Evolutionary conservation across 2,888 invertebrate genomes (phyloP), one percentile per base, ranked within the genome.

Genomic region (Caenorhabditis sp.): DNA sequence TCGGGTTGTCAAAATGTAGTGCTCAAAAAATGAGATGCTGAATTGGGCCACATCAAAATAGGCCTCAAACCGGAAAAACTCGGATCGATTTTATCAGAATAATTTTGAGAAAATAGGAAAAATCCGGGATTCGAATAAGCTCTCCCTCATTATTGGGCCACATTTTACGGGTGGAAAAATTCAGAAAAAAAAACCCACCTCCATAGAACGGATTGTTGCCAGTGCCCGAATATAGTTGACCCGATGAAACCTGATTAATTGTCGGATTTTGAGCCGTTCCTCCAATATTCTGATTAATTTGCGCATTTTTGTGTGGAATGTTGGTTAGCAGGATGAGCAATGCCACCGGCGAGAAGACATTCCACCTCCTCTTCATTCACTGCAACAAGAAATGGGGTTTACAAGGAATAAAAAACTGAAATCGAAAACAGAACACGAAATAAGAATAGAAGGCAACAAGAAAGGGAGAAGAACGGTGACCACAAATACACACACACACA

Each of bases 171-270:
- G n/a, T 54, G 19, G 21, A 19, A 17, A 60, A 63, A 8, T n/a
- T 14, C 51, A 51, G n/a, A 51, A 5, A n/a, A 51, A 12, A 51
- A n/a, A n/a, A 31, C 59, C 17, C 55, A 84, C 84, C 84, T 78
- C 85, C 85, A 79, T 85, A 85, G 67, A 76, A 82, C n/a, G 83
- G 78, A 73, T 82, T 83, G 68, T 61, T 81, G 57, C 83, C 81
- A 51, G 79, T 82, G 27, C 85, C 85, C 27, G 84, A 69, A 77
- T 81, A 85, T 10, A 85, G 55, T 58, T 70, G 73, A 19, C 79
- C 79, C 0, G 78, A 66, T 5, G 69, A 64, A 2, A 75, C 77
- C 27, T 77, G 75, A 60, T 76, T 76, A n/a, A 73, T 70, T 19
- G 70, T 73, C 12, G 64, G 69, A 24, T 68, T 70, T 36, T 74